These are phyloP conservation scores for Paradoxurus hermaphroditus DNA, from an alignment of 2,113 vertebrate species.

Conservation along the genomic window DNA sequence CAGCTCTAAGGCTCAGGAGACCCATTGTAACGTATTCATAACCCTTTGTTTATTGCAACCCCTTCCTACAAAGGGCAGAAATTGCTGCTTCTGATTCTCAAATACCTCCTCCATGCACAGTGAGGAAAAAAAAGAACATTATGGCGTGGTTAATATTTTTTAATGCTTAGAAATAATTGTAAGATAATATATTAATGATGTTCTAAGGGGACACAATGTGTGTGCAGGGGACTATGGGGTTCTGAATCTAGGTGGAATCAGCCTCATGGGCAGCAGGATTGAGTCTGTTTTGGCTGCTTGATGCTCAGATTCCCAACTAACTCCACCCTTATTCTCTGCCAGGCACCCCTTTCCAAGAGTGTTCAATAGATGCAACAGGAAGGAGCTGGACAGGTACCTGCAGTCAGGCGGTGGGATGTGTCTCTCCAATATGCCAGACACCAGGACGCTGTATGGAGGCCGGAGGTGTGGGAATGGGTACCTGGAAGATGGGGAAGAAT, in stretches of 20 bases:
- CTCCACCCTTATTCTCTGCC: neutral
- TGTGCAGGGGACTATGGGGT: too few relatives aligned
- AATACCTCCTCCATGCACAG: neutral
- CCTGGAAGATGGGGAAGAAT: slow-evolving; percentile 97
- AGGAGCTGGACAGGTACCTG: slow-evolving; percentile 92
- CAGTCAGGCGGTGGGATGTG: slow-evolving; percentile 97
- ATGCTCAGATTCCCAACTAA: neutral
- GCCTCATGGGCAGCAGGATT: neutral
- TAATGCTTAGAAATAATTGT: neutral
- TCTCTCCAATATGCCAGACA: slow-evolving; percentile 95
- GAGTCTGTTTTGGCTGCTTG: neutral
- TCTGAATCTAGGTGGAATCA: neutral
- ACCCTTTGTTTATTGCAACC: neutral
- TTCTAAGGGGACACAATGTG: neutral
- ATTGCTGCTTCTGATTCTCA: neutral
- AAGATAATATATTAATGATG: neutral
- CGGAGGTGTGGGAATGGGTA: slow-evolving; percentile 96
- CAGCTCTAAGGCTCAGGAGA: neutral
- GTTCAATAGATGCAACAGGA: slow-evolving; percentile 93
- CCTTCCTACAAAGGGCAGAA: neutral
- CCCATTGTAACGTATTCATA: neutral
- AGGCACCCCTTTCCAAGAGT: slow-evolving; percentile 95
- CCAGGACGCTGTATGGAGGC: slow-evolving; percentile 91
- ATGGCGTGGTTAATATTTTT: neutral
- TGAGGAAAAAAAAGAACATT: neutral